These are phyloP conservation scores for Megamerina dolium DNA, from an alignment of 2,888 invertebrate genomes.

Conservation along the genomic window DNA sequence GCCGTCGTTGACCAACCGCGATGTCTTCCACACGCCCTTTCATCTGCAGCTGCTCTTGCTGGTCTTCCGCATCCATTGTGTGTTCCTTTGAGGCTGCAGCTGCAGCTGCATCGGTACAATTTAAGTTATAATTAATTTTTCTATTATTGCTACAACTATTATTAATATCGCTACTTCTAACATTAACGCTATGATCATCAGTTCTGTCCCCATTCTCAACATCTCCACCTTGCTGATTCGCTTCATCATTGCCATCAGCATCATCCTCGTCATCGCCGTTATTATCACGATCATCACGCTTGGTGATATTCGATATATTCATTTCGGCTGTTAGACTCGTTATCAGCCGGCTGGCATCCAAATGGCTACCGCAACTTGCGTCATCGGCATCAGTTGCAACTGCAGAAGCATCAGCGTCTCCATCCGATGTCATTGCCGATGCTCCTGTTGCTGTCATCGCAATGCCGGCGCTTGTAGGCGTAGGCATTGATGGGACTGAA, in stretches of 20 bases:
- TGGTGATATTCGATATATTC: conserved; percentile 20
- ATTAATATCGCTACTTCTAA: conserved; percentile 37
- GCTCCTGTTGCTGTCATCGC: conserved; percentile 14
- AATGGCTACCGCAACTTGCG: too few relatives aligned
- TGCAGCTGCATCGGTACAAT: conserved; percentile 17
- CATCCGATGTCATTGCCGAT: conserved; percentile 12
- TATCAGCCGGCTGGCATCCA: conserved; percentile 31
- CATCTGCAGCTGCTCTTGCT: background rate
- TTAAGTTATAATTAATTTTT: conserved; percentile 31
- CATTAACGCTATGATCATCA: conserved; percentile 15
- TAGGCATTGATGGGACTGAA: too few relatives aligned
- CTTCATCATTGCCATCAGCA: conserved; percentile 3
- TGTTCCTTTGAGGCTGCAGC: background rate
- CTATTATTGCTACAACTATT: conserved; percentile 40
- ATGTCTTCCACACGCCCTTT: conserved; percentile 24
- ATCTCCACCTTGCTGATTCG: background rate
- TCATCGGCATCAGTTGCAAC: background rate
- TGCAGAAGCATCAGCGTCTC: conserved; percentile 6
- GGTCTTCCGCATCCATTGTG: conserved; percentile 19
- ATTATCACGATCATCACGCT: conserved; percentile 1
- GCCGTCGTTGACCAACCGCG: conserved; percentile 18
- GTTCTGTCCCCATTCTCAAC: conserved; percentile 9
- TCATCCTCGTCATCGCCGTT: conserved; percentile 16
- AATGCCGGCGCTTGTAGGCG: too few relatives aligned
- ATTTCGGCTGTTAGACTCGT: conserved; percentile 33